Base-by-base conservation (phyloP, 2,888 invertebrate genomes). In the Xestia c-nigrum region DNA sequence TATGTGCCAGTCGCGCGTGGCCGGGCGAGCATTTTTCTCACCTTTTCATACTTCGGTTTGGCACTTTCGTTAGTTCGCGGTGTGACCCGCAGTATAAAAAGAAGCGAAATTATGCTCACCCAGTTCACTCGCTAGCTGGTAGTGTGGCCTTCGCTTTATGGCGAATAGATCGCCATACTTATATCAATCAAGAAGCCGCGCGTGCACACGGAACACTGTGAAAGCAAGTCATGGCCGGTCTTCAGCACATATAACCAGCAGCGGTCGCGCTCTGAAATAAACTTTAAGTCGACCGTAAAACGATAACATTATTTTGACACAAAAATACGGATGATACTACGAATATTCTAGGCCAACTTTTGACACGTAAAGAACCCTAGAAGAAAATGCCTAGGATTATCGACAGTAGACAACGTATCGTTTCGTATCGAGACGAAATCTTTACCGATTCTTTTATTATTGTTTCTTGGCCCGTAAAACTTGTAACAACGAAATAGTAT, bases 401-500 rank as follows among this genome's bases (percentile, higher is more conserved):
- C 21, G 67, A 57, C 47, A 64, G 12, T 61, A 50, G 31, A 73
- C n/a, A 67, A 14, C 12, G 7, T 55, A 57, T 67, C 31, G 38
- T 57, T 10, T 67, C 21, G n/a, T 55, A 78, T n/a, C 46, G 50
- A 43, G 12, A 14, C 40, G 31, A 82, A 24, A 77, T 77, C 55
- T 79, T 79, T 68, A 79, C 68, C 47, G 47, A 82, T 63, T 76
- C 76, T 76, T 79, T 76, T 79, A 43, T 50, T 43, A 83, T 79
- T 77, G 78, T 79, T 83, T 83, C 43, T 55, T 10, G 21, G 63
- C 16, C 14, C 46, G 9, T 79, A 46, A 68, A 76, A 77, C 67
- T 79, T 79, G 83, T 83, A 14, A 83, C 55, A 64, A 68, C 78
- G 55, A 78, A 50, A 78, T 83, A 68, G 55, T 83, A 79, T 77